A percentile compares a stretch with the other conserved stretches of the same genome.
phyloP scores from a whole-genome alignment of 2,113 vertebrate species.

The Mirza zaza region DNA sequence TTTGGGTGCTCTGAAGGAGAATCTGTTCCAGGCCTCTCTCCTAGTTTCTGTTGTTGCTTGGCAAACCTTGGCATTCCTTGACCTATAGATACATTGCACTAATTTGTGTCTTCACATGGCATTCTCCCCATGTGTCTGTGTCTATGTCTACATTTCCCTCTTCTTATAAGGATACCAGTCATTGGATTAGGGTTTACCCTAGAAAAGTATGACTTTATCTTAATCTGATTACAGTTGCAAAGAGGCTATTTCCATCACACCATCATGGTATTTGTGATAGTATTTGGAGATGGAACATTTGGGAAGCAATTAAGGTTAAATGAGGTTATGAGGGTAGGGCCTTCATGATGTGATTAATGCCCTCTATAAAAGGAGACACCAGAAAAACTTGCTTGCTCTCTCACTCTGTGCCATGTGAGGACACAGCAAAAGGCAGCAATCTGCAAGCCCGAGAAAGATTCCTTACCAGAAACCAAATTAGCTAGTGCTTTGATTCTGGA shows the following conservation, averaged over 20 bases:
- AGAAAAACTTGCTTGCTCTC: background rate
- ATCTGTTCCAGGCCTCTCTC: background rate
- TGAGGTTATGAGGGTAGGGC: background rate
- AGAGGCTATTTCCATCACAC: background rate
- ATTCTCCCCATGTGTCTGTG: background rate
- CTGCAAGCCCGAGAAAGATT: background rate
- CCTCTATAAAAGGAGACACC: background rate
- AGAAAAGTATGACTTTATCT: background rate
- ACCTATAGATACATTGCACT: background rate
- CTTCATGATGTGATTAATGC: background rate
- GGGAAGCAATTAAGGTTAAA: background rate
- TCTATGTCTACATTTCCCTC: background rate
- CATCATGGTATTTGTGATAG: background rate
- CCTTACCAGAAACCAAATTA: background rate
- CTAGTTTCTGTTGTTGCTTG: background rate
- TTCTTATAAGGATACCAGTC: background rate
- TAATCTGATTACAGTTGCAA: background rate
- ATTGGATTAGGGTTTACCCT: background rate
- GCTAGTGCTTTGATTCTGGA: background rate
- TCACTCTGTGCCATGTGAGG: background rate
- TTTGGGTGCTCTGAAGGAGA: background rate
- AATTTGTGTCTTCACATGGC: background rate
- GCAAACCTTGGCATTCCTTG: background rate
- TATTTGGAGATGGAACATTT: background rate
- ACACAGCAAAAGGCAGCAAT: background rate